Evolutionary conservation across 2,113 vertebrate genomes (phyloP), one percentile per base, ranked within the genome.

Genomic region (Paralichthys olivaceus): DNA sequence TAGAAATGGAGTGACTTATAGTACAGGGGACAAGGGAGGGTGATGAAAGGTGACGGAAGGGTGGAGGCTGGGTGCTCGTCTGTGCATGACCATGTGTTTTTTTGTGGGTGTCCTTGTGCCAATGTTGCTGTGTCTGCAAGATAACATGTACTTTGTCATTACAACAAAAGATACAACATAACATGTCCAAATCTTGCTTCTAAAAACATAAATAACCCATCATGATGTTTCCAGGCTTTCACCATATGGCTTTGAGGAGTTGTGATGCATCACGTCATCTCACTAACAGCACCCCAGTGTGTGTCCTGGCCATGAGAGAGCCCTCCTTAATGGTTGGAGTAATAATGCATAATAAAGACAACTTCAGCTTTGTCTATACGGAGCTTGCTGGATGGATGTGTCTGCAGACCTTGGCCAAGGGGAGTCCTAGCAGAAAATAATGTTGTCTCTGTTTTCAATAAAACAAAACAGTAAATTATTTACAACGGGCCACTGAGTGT

Each of bases 401-500:
- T 87, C 88, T 86, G 74, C 70, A 88, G 90, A 90, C 88, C 83
- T 91, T 89, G 86, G 85, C 89, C 92, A 87, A 89, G 90, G 88
- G 89, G 87, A 91, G 73, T 84, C 71, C 67, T 78, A 75, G 84
- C 79, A 80, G 78, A 86, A 91, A 90, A 90, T 91, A 90, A 93
- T 90, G 89, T 91, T 87, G 83, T 88, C 89, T 88, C 87, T 85
- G 82, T 90, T 93, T 93, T 90, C 90, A 90, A 91, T 92, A 90
- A 93, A 93, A 90, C 85, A 92, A 93, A 93, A 90, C 80, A 85
- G 89, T 93, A 91, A 93, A 94, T 94, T 90, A 93, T 94, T 94
- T 92, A 94, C 91, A 90, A 84, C 75, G 49, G 72, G 84, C 89
- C 86, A 87, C 85, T 84, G 86, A 87, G 87, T 80, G 87, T 49